Conservation (phyloP, 1,140 invertebrate genomes). For the Brevipalpus yothersi region DNA sequence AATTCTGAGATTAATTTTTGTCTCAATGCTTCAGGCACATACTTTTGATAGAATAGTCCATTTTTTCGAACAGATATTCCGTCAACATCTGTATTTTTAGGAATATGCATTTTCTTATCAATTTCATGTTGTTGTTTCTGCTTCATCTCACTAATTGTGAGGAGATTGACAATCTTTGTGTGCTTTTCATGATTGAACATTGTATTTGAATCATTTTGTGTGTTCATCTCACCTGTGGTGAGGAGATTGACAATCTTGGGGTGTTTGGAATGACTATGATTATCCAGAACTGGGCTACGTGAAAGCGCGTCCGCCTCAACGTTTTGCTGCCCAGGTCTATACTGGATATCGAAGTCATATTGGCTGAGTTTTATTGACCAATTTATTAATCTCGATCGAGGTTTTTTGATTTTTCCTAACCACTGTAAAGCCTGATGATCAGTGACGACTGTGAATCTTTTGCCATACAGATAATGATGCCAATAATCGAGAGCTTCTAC, state of each 20-base stretch:
- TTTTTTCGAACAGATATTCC: too few species aligned
- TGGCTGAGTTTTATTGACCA: neutral
- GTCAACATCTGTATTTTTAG: too few species aligned
- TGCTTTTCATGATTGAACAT: neutral
- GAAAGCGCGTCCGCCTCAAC: neutral
- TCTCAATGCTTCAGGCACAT: too few species aligned
- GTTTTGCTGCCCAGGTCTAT: neutral
- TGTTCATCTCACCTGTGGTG: neutral
- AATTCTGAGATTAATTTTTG: too few species aligned
- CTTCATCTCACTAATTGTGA: neutral
- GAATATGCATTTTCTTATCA: neutral
- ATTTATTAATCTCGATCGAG: neutral
- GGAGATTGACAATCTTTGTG: neutral
- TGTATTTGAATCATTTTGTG: neutral
- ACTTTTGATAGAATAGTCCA: too few species aligned
- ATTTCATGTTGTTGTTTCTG: neutral
- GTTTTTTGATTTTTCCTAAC: neutral
- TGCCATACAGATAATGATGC: neutral
- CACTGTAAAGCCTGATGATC: slow-evolving; percentile 1
- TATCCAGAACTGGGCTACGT: neutral
- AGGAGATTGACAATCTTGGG: too few species aligned
- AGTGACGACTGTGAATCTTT: neutral
- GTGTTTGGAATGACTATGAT: neutral
- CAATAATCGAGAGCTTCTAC: neutral
- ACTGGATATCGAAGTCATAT: neutral